phyloP scores from a whole-genome alignment of 2,797 vertebrate genomes.

The Sebastes steindachneri region DNA sequence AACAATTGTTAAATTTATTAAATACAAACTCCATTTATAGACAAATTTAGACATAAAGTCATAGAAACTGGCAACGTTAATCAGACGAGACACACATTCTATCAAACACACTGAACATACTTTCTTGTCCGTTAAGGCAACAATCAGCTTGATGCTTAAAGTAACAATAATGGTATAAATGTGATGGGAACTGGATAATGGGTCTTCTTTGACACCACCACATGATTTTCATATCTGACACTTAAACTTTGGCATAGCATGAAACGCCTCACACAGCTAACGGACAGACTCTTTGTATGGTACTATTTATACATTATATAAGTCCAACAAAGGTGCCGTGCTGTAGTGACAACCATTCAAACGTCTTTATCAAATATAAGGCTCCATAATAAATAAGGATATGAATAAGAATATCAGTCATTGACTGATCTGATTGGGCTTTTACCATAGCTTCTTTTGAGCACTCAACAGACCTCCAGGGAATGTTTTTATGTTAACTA shows the following conservation, averaged over 20 bases:
- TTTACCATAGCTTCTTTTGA: neutral
- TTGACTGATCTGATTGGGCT: neutral
- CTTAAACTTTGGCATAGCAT: conserved; percentile 69
- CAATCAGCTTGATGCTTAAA: conserved; percentile 46
- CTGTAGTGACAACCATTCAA: conserved; percentile 27
- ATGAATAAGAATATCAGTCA: conserved; percentile 13
- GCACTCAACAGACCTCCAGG: neutral
- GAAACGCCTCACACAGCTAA: conserved; percentile 21
- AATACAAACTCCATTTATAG: conserved; percentile 46
- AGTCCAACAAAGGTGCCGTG: conserved; percentile 23
- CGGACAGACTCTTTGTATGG: conserved; percentile 20
- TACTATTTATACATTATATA: neutral
- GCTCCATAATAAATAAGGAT: conserved; percentile 56
- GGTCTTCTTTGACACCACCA: conserved; percentile 33
- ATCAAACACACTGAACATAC: conserved; percentile 56
- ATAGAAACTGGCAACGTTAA: conserved; percentile 53
- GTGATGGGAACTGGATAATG: conserved; percentile 13
- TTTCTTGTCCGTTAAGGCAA: conserved; percentile 74
- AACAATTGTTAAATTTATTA: conserved; percentile 50
- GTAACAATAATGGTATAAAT: conserved; percentile 34
- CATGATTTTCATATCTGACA: conserved; percentile 27
- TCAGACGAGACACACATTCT: conserved; percentile 27
- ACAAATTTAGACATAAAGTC: conserved; percentile 48
- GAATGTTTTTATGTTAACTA: neutral
- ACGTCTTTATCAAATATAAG: conserved; percentile 62